Conservation (phyloP, 2,888 invertebrate species). For the Eristalinus sepulchralis region DNA sequence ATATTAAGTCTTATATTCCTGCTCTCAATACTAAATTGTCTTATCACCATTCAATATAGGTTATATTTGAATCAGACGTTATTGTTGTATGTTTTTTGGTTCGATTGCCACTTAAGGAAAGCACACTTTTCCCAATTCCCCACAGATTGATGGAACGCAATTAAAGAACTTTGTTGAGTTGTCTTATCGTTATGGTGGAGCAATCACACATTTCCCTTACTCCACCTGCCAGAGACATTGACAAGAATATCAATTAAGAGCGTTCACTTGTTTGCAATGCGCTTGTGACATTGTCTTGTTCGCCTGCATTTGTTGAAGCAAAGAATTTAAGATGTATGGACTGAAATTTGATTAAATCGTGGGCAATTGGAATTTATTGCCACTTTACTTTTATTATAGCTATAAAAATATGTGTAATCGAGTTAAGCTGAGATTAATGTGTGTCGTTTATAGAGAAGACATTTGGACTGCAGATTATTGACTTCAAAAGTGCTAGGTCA, state of each 20-base stretch:
- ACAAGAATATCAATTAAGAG: not conserved
- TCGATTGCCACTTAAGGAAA: not conserved
- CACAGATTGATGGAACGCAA: not conserved
- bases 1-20: too few relatives aligned
- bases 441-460: not conserved
- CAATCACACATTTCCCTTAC: not conserved
- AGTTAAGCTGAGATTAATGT: not conserved
- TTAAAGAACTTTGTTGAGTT: not conserved
- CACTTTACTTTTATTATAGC: not conserved
- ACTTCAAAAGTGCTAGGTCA: too few relatives aligned
- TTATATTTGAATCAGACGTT: too few relatives aligned
- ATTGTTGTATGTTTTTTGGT: too few relatives aligned
- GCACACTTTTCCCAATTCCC: not conserved
- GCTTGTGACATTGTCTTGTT: not conserved
- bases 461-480: too few relatives aligned
- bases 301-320: not conserved
- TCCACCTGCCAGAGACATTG: not conserved
- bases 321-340: not conserved
- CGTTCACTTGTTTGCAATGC: not conserved
- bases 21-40: too few relatives aligned
- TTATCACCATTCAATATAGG: too few relatives aligned
- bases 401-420: not conserved
- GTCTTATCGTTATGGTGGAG: not conserved
- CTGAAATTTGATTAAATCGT: not conserved
- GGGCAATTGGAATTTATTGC: not conserved